Conservation (phyloP, 2,888 invertebrate species). For the Melikaiella ostensackeni region DNA sequence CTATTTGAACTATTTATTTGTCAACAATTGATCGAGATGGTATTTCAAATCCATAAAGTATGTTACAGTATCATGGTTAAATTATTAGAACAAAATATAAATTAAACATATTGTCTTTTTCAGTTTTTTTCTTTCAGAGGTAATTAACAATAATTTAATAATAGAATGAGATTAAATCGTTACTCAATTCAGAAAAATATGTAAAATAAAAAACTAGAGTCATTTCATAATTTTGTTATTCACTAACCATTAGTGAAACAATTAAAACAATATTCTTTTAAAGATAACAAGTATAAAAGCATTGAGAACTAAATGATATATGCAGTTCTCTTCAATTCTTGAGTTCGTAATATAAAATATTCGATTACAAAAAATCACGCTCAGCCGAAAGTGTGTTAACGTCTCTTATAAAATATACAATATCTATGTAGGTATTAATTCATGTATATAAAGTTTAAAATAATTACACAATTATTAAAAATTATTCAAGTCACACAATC, state of each 20-base stretch:
- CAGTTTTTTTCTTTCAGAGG: neutral
- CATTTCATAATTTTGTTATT: neutral
- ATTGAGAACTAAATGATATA: neutral
- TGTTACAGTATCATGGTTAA: neutral
- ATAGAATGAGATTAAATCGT: neutral
- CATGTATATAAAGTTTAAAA: constrained; percentile 2
- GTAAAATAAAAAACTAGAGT: neutral
- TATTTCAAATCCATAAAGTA: neutral
- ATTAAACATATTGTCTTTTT: neutral
- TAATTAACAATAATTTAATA: neutral
- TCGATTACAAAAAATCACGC: constrained; percentile 23
- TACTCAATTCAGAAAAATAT: neutral
- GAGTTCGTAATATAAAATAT: constrained; percentile 1
- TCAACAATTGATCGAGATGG: neutral
- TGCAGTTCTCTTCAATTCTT: neutral
- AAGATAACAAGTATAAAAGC: neutral
- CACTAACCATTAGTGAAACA: neutral
- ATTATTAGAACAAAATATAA: neutral
- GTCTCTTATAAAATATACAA: neutral
- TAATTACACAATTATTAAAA: constrained; percentile 18
- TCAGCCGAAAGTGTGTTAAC: neutral
- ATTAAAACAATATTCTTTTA: neutral
- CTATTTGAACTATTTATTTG: neutral
- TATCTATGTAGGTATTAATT: neutral
- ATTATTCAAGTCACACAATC: constrained; percentile 21